Percentiles rank a stretch among this genome's conserved stretches.
These are phyloP conservation scores for Coelinius sp. DNA, from an alignment of 2,888 invertebrate genomes.

Conservation along the genomic window DNA sequence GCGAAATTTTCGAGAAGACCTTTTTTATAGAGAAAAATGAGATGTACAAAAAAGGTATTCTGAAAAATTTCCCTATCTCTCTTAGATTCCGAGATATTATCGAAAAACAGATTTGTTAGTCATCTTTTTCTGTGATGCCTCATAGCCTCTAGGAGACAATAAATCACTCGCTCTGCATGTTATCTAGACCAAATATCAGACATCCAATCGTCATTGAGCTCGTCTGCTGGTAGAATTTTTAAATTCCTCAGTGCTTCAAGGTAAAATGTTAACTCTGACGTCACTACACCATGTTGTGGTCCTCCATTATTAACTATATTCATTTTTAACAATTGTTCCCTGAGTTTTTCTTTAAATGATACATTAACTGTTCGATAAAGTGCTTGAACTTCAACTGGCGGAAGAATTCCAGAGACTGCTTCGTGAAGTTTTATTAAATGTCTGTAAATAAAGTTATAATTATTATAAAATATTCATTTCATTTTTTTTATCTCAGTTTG, in stretches of 20 bases:
- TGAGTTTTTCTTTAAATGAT: slow-evolving; percentile 88
- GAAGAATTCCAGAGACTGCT: slow-evolving; percentile 88
- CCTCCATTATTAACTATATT: slow-evolving; percentile 96
- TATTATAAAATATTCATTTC: background rate
- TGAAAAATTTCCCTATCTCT: no score
- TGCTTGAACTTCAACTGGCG: slow-evolving; percentile 82
- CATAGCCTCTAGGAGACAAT: slow-evolving; percentile 67
- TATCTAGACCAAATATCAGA: slow-evolving; percentile 87
- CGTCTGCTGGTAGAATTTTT: slow-evolving; percentile 82
- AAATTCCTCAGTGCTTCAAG: slow-evolving; percentile 87
- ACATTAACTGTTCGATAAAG: slow-evolving; percentile 86
- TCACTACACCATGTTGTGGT: slow-evolving; percentile 95
- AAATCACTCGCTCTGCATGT: slow-evolving; percentile 70
- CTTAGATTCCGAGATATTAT: no score
- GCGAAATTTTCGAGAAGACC: no score
- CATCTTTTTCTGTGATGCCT: slow-evolving; percentile 61
- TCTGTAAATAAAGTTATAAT: slow-evolving; percentile 54
- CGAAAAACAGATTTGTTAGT: slow-evolving; percentile 49
- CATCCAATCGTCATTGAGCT: slow-evolving; percentile 82
- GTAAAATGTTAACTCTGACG: slow-evolving; percentile 92
- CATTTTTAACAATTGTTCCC: slow-evolving; percentile 87
- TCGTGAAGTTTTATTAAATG: slow-evolving; percentile 93
- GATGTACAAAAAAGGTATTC: no score
- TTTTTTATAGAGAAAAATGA: no score
- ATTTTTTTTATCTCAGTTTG: no score